Base-by-base conservation (phyloP, 1,140 invertebrate species). In the Parapsyche elsis region DNA sequence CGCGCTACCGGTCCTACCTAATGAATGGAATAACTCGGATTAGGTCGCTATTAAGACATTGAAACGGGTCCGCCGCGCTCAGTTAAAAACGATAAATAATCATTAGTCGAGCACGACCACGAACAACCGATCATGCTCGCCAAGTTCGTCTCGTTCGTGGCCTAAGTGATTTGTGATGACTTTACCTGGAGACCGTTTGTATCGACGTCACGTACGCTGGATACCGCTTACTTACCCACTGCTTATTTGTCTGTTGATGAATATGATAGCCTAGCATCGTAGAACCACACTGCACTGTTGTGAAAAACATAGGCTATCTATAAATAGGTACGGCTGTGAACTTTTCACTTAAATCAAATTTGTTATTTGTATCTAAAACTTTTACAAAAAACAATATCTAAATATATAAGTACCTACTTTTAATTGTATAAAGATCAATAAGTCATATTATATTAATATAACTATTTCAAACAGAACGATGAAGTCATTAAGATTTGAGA, bases 141-240 rank as follows among this genome's bases (percentile, higher is more conserved):
- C 49, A 16, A 53, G 2, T 38, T 53, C 49, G 46, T 44, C 26
- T 38, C 7, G 71, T 38, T 49, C 16, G 23, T 53, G 70, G 9
- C 70, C 24, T 77, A 77, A 77, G 75, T 64, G 75, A 77, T 77
- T 77, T 67, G 75, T 77, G 44, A 77, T 77, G 75, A 77, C 53
- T 24, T 64, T 45, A 30, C 10, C 26, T 44, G 70, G 5, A 70
- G 16, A 70, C 14, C 1, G 19, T 1, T 57, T 10, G 53, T n/a
- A n/a, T 57, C 53, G 53, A 57, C 9, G 9, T 49, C 46, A 49
- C n/a, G 9, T 49, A 57, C 14, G 4, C 1, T 4, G 5, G 53
- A 10, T 10, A 57, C 14, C 53, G 53, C 19, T 38, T 38, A 38
- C 7, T 38, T 38, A 7, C 7, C 30, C 7, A 1, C 10, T n/a